Evolutionary conservation across 1,140 invertebrate genomes (phyloP).

Genomic region (Drosophila watanabei): DNA sequence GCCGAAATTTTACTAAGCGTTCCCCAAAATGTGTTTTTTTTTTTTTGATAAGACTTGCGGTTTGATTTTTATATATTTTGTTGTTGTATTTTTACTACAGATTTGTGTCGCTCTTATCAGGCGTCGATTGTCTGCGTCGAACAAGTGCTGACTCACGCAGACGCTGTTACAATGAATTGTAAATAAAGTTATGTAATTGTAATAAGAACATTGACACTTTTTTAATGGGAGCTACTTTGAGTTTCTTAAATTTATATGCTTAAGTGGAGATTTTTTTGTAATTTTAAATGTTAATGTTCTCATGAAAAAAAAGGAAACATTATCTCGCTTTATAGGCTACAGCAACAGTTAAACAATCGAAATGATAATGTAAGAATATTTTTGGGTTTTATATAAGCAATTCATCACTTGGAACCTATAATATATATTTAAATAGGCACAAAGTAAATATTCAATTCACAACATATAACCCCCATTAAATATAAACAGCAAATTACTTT

Average conservation of each 20-base stretch:
- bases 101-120: slow-evolving; percentile 34
- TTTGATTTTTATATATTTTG: slow-evolving; percentile 5
- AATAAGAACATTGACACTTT: background rate
- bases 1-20: slow-evolving; percentile 9
- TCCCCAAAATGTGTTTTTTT: background rate
- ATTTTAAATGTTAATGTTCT: background rate
- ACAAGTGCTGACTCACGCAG: slow-evolving; percentile 22
- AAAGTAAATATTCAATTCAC: background rate
- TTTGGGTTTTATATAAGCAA: background rate
- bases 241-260: background rate
- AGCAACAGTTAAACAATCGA: background rate
- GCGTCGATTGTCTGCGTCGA: background rate
- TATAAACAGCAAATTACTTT: background rate
- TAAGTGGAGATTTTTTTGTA: background rate
- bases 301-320: background rate
- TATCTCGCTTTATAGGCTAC: background rate
- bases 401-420: background rate
- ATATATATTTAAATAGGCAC: background rate
- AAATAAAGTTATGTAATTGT: slow-evolving; percentile 8
- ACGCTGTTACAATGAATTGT: slow-evolving; percentile 1
- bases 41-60: slow-evolving; percentile 18
- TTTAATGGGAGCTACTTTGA: background rate
- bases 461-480: background rate
- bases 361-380: background rate
- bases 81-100: slow-evolving; percentile 6